phyloP scores from a whole-genome alignment of 1,140 invertebrate genomes.

The Vollenhovia emeryi region DNA sequence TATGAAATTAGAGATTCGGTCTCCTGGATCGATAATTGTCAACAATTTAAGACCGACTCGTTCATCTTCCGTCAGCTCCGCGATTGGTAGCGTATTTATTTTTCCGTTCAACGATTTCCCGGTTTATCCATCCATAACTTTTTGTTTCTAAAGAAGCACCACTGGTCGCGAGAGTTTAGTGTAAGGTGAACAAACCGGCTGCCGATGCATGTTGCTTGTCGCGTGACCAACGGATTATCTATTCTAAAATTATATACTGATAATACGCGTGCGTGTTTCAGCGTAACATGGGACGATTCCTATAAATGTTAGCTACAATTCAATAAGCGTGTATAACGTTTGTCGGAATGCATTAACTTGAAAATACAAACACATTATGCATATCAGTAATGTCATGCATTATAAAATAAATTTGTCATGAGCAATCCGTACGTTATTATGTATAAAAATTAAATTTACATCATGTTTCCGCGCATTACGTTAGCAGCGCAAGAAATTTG shows the following conservation, averaged over 20 bases:
- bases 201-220: constrained; percentile 53
- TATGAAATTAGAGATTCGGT: constrained; percentile 55
- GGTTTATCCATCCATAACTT: background rate
- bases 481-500: background rate
- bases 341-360: background rate
- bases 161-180: constrained; percentile 30
- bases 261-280: background rate
- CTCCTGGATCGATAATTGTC: constrained; percentile 61
- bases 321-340: background rate
- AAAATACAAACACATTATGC: background rate
- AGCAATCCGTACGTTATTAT: background rate
- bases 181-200: constrained; percentile 41
- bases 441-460: background rate
- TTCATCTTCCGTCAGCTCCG: constrained; percentile 42
- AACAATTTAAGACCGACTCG: constrained; percentile 56
- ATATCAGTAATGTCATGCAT: background rate
- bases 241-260: constrained; percentile 53
- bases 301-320: background rate
- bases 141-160: background rate
- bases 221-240: constrained; percentile 54
- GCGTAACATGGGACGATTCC: background rate
- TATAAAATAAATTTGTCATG: background rate
- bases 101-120: background rate
- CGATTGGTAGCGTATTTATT: background rate
- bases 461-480: background rate